Evolutionary conservation across 2,888 invertebrate species (phyloP), one percentile per base, ranked within the genome.

Genomic region (Calliopum simillimum): DNA sequence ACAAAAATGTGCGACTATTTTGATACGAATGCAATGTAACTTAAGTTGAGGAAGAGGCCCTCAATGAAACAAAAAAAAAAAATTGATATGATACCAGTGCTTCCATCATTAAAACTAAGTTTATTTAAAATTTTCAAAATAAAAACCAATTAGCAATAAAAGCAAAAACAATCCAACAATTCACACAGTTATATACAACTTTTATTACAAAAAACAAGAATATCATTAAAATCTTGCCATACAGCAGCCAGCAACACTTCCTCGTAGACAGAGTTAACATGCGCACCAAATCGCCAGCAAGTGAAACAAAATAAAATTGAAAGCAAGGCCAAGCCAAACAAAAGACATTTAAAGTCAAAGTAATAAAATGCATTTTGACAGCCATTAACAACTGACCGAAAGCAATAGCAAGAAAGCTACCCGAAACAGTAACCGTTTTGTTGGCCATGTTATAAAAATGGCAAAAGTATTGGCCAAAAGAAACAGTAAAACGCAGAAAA

Each of bases 301-400:
- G 44, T 53, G 65, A 44, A 55, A 67, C 19, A 47, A 49, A 61
- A 59, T 59, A 16, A 59, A 59, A 59, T 59, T 33, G 41, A 53
- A 41, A 58, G 46, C 19, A 21, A 23, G 12, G n/a, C 58, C 21
- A 59, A 16, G n/a, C 58, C 21, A 59, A 59, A 67, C 49, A 25
- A 21, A 58, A 41, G 41, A 44, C 46, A 25, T 25, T 66, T 55
- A 59, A 58, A 58, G 51, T 33, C 19, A 67, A 33, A 55, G 67
- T 58, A 67, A 67, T 67, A 46, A 67, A 67, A 41, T 67, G 67
- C 58, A 67, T 59, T 67, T 67, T 67, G 67, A 59, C 58, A 59
- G 49, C 58, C 46, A 67, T 67, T 67, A 67, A 67, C 67, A 58
- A 25, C 43, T 67, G 67, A 19, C 21, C 23, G 41, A 44, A 41